Conservation (phyloP, 1,140 invertebrate genomes). For the Plutomurus gul region DNA sequence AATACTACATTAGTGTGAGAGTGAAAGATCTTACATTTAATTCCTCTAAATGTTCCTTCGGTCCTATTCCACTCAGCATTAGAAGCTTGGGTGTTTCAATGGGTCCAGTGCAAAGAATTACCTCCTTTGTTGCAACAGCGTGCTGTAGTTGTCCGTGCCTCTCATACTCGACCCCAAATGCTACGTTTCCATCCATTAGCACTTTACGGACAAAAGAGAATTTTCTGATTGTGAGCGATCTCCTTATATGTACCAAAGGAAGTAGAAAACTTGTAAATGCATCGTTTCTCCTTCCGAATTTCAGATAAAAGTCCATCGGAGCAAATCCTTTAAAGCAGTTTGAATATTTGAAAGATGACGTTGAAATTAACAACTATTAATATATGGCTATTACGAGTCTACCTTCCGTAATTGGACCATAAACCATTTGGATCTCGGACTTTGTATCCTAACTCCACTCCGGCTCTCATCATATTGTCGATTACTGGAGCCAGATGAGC, state of each 20-base stretch:
- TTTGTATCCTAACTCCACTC: slow-evolving; percentile 22
- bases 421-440: slow-evolving; percentile 38
- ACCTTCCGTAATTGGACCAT: slow-evolving; percentile 41
- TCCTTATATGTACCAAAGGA: background rate
- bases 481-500: background rate
- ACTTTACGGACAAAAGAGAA: slow-evolving; percentile 64
- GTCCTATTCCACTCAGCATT: slow-evolving; percentile 39
- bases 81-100: slow-evolving; percentile 42
- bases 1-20: background rate
- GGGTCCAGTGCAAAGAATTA: background rate
- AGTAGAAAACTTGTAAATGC: slow-evolving; percentile 12
- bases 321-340: background rate
- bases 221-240: slow-evolving; percentile 30
- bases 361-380: background rate
- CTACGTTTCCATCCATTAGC: slow-evolving; percentile 63
- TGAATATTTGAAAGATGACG: background rate
- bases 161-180: background rate
- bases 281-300: slow-evolving; percentile 1
- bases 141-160: background rate
- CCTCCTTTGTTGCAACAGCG: background rate
- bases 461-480: slow-evolving; percentile 8
- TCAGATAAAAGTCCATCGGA: background rate
- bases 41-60: slow-evolving; percentile 37
- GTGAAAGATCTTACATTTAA: background rate
- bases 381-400: background rate